Evolutionary conservation across 2,797 vertebrate genomes (phyloP), one percentile per base, ranked within the genome.

Genomic region (Carduelis carduelis): DNA sequence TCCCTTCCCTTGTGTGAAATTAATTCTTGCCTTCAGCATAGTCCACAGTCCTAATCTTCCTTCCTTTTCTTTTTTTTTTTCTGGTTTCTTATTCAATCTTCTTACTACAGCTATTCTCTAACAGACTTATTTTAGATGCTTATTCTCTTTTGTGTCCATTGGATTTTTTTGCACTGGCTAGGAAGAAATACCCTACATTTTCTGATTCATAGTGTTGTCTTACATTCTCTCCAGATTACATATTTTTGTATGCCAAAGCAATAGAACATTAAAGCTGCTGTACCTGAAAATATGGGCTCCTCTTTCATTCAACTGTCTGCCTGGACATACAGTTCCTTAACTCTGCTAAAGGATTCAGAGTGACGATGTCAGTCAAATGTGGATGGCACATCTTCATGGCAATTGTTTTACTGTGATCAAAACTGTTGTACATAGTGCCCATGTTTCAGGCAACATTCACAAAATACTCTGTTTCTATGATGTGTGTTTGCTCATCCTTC

Each of bases 391-490:
- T 81, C 75, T 83, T 92, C 84, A 55, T 75, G 69, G 79, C 82
- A 96, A 85, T 89, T 87, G 76, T 93, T 96, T 72, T 65, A 68
- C 72, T 88, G 83, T 53, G 59, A 95, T 74, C 1, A 10, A 92
- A 95, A 90, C 77, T 87, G 77, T 89, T 94, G 80, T 74, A 89
- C 52, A 47, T 39, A 61, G 46, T 14, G 59, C 66, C 64, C 43
- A 21, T 68, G 65, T 95, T 91, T 90, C 74, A 92, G 86, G 81
- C 84, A 61, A 91, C 91, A 71, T 64, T 93, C 93, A 91, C 68
- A 95, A 72, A 89, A 90, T 14, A 26, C 50, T 96, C 72, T 56
- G 6, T 85, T 90, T 95, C 91, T 95, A 56, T 41, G 37, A 70
- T 64, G 34, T 66, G 70, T 84, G 66, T 87, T 89, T 97, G 50